Conservation (phyloP, 1,140 invertebrate genomes). For the Aplysia californica region DNA sequence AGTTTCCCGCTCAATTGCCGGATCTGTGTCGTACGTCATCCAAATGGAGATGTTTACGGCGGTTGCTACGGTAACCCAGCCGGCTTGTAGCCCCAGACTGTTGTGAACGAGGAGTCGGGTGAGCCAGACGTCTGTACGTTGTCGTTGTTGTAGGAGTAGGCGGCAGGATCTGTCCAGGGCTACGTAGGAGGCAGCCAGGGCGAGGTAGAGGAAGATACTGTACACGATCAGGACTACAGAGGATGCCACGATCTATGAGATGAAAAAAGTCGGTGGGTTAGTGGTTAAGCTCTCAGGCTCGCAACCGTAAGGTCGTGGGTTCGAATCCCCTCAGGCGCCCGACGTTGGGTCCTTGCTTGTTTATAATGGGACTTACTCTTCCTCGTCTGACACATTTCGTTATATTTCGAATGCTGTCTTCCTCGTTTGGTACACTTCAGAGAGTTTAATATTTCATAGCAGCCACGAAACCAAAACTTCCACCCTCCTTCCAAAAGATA, state of each 20-base stretch:
- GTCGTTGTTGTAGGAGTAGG: conserved; percentile 29
- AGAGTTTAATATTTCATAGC: too few species aligned
- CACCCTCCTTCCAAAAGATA: too few species aligned
- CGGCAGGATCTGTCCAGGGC: conserved; percentile 23
- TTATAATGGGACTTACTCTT: too few species aligned
- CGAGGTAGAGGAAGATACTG: conserved; percentile 46
- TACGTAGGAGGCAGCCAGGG: conserved; percentile 43
- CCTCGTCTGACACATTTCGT: too few species aligned
- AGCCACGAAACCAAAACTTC: too few species aligned
- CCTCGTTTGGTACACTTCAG: too few species aligned
- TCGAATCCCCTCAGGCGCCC: too few species aligned
- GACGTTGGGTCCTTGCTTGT: too few species aligned
- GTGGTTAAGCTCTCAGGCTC: too few species aligned
- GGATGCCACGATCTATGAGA: conserved; percentile 40
- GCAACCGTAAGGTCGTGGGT: too few species aligned
- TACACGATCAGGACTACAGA: conserved; percentile 41
- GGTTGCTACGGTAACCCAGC: conserved; percentile 60
- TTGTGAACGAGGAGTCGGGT: conserved; percentile 61
- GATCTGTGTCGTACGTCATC: conserved; percentile 35
- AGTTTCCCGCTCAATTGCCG: conserved; percentile 23
- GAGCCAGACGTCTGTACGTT: conserved; percentile 51
- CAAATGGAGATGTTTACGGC: conserved; percentile 54
- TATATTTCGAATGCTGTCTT: too few species aligned
- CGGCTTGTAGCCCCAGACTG: conserved; percentile 58
- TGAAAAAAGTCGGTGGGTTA: too few species aligned